phyloP scores from a whole-genome alignment of 2,113 vertebrate species.

The Piaya cayana region DNA sequence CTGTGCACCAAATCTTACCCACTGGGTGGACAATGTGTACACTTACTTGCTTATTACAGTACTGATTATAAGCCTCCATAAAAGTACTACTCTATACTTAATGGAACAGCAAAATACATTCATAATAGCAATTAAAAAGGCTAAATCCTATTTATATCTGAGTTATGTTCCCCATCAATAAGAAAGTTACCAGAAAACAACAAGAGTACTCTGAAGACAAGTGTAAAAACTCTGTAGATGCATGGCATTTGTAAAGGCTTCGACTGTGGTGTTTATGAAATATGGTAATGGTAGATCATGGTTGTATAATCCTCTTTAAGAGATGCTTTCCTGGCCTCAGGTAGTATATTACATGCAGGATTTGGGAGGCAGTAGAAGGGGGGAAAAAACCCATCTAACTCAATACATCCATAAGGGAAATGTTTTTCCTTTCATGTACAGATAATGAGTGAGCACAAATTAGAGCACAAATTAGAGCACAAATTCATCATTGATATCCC shows the following conservation, averaged over 20 bases:
- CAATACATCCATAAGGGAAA: background rate
- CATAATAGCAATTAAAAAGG: background rate
- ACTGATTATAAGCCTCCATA: background rate
- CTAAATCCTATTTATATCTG: background rate
- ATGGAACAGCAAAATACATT: background rate
- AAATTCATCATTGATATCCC: background rate
- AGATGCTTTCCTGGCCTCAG: background rate
- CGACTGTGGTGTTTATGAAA: background rate
- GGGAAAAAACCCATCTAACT: background rate
- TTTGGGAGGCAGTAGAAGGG: background rate
- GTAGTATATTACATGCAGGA: background rate
- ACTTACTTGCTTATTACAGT: background rate
- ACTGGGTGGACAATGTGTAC: background rate
- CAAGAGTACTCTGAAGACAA: background rate
- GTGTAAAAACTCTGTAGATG: background rate
- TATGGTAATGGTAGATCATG: background rate
- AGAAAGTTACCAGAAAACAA: background rate
- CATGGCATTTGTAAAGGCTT: slow-evolving; percentile 11
- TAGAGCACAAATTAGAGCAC: background rate
- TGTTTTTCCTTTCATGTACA: background rate
- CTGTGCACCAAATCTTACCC: background rate
- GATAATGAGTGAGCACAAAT: background rate
- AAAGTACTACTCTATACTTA: background rate
- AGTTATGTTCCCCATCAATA: background rate
- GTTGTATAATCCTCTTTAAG: background rate